Percentiles rank a stretch among this genome's conserved stretches.
phyloP scores from a whole-genome alignment of 1,140 invertebrate species.

The Caenorhabditis remanei region DNA sequence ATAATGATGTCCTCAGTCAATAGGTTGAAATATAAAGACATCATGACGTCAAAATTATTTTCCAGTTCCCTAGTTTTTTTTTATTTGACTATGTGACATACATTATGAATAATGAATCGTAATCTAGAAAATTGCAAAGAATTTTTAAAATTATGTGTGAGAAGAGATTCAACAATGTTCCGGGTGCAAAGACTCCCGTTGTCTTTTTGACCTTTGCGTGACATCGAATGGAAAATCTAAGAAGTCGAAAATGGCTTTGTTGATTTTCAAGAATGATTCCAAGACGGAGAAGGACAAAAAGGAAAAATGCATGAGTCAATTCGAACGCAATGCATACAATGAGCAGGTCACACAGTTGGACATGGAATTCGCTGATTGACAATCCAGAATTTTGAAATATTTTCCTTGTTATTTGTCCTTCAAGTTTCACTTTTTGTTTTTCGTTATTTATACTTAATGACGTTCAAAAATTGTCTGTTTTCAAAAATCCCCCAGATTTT shows the following conservation, averaged over 20 bases:
- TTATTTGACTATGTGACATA: not conserved
- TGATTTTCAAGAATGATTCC: constrained; percentile 36
- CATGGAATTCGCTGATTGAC: not conserved
- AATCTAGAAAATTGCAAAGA: constrained; percentile 23
- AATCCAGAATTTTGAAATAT: not conserved
- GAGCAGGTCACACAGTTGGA: not conserved
- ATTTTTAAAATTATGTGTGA: not conserved
- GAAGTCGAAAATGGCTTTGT: constrained; percentile 20
- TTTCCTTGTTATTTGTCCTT: not conserved
- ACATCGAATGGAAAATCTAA: constrained; percentile 16
- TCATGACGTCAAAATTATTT: not conserved
- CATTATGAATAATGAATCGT: constrained; percentile 24
- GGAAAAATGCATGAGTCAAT: constrained; percentile 43
- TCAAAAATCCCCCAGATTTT: no score
- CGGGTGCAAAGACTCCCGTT: not conserved
- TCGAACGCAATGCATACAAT: constrained; percentile 34
- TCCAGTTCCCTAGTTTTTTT: constrained; percentile 7
- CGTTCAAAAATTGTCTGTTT: no score
- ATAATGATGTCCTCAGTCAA: not conserved
- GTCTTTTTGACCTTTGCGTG: constrained; percentile 37
- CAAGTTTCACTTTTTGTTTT: not conserved
- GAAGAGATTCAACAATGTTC: not conserved
- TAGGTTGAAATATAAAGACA: not conserved
- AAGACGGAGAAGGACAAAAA: not conserved
- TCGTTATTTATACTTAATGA: not conserved